phyloP scores from a whole-genome alignment of 2,113 vertebrate genomes.

The Psilopogon haemacephalus region DNA sequence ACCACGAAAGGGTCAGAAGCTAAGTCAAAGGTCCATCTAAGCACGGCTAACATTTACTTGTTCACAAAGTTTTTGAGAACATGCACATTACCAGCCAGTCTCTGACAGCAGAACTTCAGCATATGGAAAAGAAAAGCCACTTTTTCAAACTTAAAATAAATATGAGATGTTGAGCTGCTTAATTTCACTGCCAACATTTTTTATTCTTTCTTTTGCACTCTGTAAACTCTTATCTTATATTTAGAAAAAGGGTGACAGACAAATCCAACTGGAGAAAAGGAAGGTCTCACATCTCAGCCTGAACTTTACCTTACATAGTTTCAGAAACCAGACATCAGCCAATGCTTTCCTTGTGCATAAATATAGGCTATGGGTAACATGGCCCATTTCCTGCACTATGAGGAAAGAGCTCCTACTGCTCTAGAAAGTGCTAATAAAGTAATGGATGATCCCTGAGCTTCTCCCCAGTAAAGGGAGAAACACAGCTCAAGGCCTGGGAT shows the following conservation, averaged over 20 bases:
- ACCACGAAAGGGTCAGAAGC: not conserved
- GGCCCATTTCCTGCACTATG: not conserved
- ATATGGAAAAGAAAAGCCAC: not conserved
- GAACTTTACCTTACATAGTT: slow-evolving; percentile 20
- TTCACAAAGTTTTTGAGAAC: not conserved
- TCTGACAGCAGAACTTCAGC: not conserved
- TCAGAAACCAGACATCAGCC: not conserved
- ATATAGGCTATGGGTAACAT: not conserved
- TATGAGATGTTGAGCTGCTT: not conserved
- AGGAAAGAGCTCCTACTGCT: not conserved
- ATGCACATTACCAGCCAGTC: not conserved
- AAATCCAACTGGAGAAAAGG: not conserved
- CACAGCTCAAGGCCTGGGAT: not conserved
- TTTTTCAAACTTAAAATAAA: not conserved
- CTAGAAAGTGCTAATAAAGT: not conserved
- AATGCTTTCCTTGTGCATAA: not conserved
- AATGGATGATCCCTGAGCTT: not conserved
- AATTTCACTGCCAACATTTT: not conserved
- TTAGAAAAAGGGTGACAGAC: not conserved
- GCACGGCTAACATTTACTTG: not conserved
- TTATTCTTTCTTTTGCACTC: not conserved
- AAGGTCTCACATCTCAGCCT: not conserved
- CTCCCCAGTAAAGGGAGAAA: not conserved
- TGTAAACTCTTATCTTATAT: not conserved
- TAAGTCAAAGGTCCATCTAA: not conserved